These are phyloP conservation scores for Daktulosphaira vitifoliae DNA, from an alignment of 1,140 invertebrate species.

Conservation along the genomic window DNA sequence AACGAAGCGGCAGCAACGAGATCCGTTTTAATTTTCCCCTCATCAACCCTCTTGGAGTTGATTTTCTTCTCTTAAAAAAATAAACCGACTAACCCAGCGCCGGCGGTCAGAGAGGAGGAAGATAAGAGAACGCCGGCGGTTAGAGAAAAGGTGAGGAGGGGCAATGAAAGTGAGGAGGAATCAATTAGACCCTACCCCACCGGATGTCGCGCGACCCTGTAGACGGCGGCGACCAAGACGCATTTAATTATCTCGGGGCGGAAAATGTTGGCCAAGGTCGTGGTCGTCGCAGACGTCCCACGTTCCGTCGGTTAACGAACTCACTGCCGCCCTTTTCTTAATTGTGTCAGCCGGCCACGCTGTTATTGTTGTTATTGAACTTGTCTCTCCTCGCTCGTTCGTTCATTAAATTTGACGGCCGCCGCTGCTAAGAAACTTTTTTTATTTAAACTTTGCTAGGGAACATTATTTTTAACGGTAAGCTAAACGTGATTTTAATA, in stretches of 20 bases:
- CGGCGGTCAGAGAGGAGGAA: background rate
- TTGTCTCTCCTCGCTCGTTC: too few species aligned
- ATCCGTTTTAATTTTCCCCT: too few species aligned
- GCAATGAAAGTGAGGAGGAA: background rate
- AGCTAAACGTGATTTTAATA: too few species aligned
- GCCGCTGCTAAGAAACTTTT: too few species aligned
- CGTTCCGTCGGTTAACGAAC: constrained; percentile 19
- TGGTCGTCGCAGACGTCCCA: background rate
- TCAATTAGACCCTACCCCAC: constrained; percentile 28
- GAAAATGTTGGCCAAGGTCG: constrained; percentile 32
- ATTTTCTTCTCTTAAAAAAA: too few species aligned
- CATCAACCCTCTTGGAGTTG: too few species aligned
- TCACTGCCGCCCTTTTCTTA: constrained; percentile 22
- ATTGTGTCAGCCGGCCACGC: constrained; percentile 25
- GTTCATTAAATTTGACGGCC: too few species aligned
- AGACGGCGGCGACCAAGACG: constrained; percentile 22
- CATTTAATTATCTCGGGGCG: constrained; percentile 32
- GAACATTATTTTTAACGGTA: too few species aligned
- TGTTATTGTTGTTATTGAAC: background rate
- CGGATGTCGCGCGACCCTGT: background rate
- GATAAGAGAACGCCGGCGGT: background rate
- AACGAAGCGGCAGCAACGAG: too few species aligned
- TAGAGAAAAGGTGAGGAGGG: background rate
- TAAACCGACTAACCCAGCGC: background rate
- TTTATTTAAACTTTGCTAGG: too few species aligned